These are phyloP conservation scores for Dicaeum eximium DNA, from an alignment of 2,113 vertebrate species.

Conservation along the genomic window DNA sequence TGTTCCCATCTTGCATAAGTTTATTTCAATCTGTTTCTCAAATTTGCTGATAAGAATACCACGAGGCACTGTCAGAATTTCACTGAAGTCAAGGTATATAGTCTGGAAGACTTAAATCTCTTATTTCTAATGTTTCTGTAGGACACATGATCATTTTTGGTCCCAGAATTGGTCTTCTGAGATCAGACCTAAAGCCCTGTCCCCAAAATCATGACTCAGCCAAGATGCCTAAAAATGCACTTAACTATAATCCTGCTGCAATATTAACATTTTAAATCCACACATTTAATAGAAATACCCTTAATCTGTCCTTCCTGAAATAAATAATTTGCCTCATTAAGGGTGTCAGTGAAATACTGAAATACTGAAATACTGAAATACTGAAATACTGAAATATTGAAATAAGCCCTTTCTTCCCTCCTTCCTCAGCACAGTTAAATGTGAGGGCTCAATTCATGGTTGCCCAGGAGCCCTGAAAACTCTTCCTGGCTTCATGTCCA, in stretches of 20 bases:
- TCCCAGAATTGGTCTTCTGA: background rate
- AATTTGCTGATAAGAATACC: conserved; percentile 1
- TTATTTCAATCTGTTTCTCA: conserved; percentile 42
- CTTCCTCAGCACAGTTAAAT: background rate
- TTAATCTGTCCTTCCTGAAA: background rate
- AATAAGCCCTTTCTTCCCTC: background rate
- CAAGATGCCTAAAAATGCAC: background rate
- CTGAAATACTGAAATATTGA: background rate
- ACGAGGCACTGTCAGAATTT: background rate
- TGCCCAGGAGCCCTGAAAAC: background rate
- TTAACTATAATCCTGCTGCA: background rate
- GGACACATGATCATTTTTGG: background rate
- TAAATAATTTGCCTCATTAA: background rate
- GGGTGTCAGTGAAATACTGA: background rate
- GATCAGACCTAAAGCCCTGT: background rate
- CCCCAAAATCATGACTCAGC: background rate
- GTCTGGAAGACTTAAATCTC: background rate
- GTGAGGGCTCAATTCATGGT: background rate
- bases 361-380: too few species aligned
- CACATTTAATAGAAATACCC: background rate
- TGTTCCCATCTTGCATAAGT: conserved; percentile 25
- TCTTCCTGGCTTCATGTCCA: background rate
- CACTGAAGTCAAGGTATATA: background rate
- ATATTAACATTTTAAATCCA: background rate
- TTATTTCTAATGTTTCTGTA: background rate